Evolutionary conservation across 1,140 invertebrate genomes (phyloP).

Genomic region (Hesperophylax magnus): DNA sequence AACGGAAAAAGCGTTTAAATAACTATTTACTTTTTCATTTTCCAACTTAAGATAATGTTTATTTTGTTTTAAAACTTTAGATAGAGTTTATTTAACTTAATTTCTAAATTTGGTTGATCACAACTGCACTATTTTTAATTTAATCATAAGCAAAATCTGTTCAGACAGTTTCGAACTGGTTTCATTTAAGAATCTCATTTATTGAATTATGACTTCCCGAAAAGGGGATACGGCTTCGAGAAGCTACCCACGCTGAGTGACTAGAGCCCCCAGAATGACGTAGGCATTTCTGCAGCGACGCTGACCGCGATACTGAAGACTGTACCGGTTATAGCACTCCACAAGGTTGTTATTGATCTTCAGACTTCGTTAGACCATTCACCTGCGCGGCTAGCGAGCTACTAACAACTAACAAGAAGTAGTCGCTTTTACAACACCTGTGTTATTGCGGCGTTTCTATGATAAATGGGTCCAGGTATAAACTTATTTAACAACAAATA

Average conservation of each 20-base stretch:
- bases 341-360: no score
- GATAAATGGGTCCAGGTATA: not conserved
- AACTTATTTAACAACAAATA: not conserved
- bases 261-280: not conserved
- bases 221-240: not conserved
- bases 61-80: no score
- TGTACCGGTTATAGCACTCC: not conserved
- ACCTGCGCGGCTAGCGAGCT: not conserved
- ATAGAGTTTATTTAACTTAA: no score
- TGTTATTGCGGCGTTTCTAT: not conserved
- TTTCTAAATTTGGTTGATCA: no score
- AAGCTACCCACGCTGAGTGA: not conserved
- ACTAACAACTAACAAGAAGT: not conserved
- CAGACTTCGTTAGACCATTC: not conserved
- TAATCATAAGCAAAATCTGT: no score
- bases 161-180: no score
- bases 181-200: not conserved
- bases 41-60: no score
- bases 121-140: no score
- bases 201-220: not conserved
- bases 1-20: no score
- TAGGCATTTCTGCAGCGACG: not conserved
- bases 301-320: not conserved
- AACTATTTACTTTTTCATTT: no score
- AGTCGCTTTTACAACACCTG: not conserved